A percentile compares a stretch with the other conserved stretches of the same genome.
Conservation (phyloP, 1,140 invertebrate genomes). For the Eriosoma lanigerum region DNA sequence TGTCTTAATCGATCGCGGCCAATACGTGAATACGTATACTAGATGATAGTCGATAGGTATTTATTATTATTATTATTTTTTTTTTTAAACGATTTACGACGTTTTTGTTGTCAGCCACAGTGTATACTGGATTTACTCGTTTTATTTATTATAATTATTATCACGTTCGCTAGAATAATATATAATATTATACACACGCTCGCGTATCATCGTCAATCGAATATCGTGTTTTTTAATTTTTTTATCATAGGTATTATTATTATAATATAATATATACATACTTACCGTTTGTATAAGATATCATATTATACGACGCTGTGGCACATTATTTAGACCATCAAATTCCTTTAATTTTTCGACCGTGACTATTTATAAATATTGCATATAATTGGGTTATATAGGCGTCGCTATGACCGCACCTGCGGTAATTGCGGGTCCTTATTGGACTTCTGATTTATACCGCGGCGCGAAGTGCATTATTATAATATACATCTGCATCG, state of each 20-base stretch:
- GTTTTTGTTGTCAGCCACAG: not conserved
- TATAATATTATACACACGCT: not conserved
- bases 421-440: no score
- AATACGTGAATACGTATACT: not conserved
- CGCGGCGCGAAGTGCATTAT: no score
- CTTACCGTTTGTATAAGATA: not conserved
- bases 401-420: no score
- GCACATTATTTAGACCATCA: not conserved
- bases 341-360: not conserved
- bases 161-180: not conserved
- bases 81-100: not conserved
- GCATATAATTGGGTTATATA: no score
- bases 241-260: no score
- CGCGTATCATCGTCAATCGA: not conserved
- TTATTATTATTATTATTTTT: no score
- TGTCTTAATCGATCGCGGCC: not conserved
- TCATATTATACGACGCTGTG: not conserved
- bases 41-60: no score
- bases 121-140: slow-evolving; percentile 20
- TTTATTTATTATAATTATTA: not conserved
- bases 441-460: no score
- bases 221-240: not conserved
- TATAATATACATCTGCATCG: no score
- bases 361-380: no score
- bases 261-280: no score